Evolutionary conservation across 2,888 invertebrate species (phyloP), one percentile per base, ranked within the genome.

Genomic region (Limnephilus marmoratus): DNA sequence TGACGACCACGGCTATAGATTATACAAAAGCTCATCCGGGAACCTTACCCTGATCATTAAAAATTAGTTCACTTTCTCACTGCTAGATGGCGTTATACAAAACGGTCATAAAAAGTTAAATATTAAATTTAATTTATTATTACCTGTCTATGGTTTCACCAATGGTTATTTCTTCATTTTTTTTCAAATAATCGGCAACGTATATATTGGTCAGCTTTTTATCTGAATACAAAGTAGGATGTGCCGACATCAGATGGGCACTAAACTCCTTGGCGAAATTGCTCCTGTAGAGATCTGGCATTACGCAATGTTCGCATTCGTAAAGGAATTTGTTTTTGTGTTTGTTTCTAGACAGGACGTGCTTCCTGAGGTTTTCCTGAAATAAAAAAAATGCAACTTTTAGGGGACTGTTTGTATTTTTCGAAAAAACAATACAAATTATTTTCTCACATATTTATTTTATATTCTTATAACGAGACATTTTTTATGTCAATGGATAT

Each of bases 311-410:
- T 91, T 96, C 96, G 94, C 99, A 99, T 92, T 97, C 97, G 95
- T 99, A 99, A 83, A 99, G 96, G 92, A 96, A 97, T 94, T 97
- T 97, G 1, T 98, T 98, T 0, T 97, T 97, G 95, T 99, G 99
- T 90, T 97, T 97, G 91, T 97, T 97, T 15, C 98, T 98, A 80
- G 97, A 97, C 0, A 98, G 95, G 2, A 98, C 97, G 95, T 99
- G 99, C 94, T 99, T 98, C 7, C 99, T 97, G 18, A 99, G 96
- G 95, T 99, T 99, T 95, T 98, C 99, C 97, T 98, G 95, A 34
- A 95, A 95, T 94, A 92, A 41, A 31, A 81, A 88, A 45, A 0
- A 41, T 34, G n/a, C n/a, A n/a, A 18, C 2, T 9, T 18, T 88
- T 68, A 49, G 29, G 0, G 18, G 82, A 31, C 29, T 31, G 15